Base-by-base conservation (phyloP, 2,888 invertebrate genomes). In the Nymphalis polychloros region DNA sequence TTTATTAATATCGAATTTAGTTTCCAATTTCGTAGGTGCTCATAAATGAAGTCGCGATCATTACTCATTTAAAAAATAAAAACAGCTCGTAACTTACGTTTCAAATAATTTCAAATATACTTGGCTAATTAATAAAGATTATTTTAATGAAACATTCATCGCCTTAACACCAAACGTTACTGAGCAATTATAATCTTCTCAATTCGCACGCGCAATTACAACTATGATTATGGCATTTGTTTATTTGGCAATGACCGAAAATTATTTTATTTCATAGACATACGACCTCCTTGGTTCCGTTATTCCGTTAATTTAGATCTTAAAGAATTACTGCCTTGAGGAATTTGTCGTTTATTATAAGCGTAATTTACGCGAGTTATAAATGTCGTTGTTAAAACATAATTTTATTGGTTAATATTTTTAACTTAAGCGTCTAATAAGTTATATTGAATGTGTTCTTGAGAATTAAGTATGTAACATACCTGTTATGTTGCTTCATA, bases 131-230 rank as follows among this genome's bases (percentile, higher is more conserved):
- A 20, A 6, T 60, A 31, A 7, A 20, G 52, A 31, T 55, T 31
- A 8, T 55, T 31, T 55, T 31, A 31, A n/a, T 20, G 10, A 16
- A 23, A 52, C 23, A 65, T 49, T 19, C 64, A 67, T 74, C 69
- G 66, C 67, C 72, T 74, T 75, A 73, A 75, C 31, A 48, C 2
- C 16, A 49, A 67, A 31, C 47, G 41, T 70, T 67, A 68, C 47
- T 64, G 57, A 63, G 70, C 76, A 77, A 78, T 79, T 78, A 79
- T 76, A 73, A 55, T 71, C 52, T 69, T 77, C 67, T 69, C 68
- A 72, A 69, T 73, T 72, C 63, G 69, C 71, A 63, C 72, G 69
- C 63, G 64, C 73, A 75, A 77, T 76, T 73, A 76, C 68, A 60
- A 31, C 65, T 64, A 20, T 64, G 64, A 68, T 70, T 64, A 64